Conservation (phyloP, 2,113 vertebrate species). For the Peromyscus leucopus region DNA sequence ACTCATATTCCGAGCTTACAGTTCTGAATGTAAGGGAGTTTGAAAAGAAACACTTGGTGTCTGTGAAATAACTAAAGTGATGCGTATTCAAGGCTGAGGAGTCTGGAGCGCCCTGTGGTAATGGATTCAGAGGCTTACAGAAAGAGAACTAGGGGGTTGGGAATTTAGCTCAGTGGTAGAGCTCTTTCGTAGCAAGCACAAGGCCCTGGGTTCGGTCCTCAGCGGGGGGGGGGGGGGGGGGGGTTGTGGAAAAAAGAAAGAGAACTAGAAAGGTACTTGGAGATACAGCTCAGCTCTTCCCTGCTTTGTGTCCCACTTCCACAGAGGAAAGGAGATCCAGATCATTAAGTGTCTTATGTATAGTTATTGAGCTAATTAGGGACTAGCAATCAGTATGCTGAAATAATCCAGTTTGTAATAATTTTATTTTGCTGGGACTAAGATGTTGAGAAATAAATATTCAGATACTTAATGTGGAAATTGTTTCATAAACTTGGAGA, state of each 20-base stretch:
- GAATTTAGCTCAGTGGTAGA: no score
- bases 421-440: slow-evolving; percentile 14
- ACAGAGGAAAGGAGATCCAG: background rate
- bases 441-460: slow-evolving; percentile 23
- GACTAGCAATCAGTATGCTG: slow-evolving; percentile 30
- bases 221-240: no score
- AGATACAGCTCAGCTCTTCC: background rate
- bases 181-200: no score
- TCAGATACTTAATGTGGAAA: slow-evolving; percentile 7
- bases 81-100: slow-evolving; percentile 37
- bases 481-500: background rate
- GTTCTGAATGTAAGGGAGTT: background rate
- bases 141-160: background rate
- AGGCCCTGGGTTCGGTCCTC: no score
- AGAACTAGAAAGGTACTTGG: slow-evolving; percentile 44
- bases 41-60: slow-evolving; percentile 27
- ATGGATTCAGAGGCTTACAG: slow-evolving; percentile 32
- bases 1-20: background rate
- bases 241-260: no score
- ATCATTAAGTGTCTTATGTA: background rate
- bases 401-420: slow-evolving; percentile 46
- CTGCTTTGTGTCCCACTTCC: background rate
- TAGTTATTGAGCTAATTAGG: slow-evolving; percentile 16
- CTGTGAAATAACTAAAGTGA: slow-evolving; percentile 54
- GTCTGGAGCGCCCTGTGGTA: slow-evolving; percentile 14